Base-by-base conservation (phyloP, 2,888 invertebrate genomes). In the Machimus rusticus region DNA sequence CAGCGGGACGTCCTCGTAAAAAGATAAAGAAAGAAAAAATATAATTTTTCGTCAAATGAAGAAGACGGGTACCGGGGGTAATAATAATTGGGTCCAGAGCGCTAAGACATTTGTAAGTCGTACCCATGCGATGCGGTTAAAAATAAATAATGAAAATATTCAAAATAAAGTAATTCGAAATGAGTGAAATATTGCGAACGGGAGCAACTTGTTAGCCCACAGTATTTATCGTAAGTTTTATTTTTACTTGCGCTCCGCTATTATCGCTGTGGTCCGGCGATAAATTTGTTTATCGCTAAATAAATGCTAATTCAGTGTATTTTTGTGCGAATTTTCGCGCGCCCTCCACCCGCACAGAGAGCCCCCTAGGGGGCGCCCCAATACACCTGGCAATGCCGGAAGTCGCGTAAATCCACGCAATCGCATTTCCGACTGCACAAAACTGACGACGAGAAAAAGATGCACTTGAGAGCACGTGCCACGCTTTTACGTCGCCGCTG, bases 71-170 rank as follows among this genome's bases (percentile, higher is more conserved):
- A 46, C 14, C 43, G 43, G 12, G 43, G 16, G 16, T 46, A 51
- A 51, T 78, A 43, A 78, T 78, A 78, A 55, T 81, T 81, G 51
- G 51, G 51, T 81, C 81, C 81, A 82, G n/a, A 28, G 1, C 28
- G 37, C 8, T 28, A 39, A 76, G 28, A 76, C 34, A 31, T 76
- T 39, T 14, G 74, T 46, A 46, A 46, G 43, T 46, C 43, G 43
- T 46, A 46, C 76, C 37, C 23, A 55, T 55, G 55, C 57, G 82
- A 66, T 57, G 55, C 23, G 19, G 85, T 74, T 85, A 85, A 85
- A 85, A 85, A 85, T 74, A 85, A 85, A 84, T 84, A 85, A 85
- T 85, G 43, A 85, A 51, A 85, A 74, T 85, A 46, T 85, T 85
- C 74, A 85, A 74, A 85, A 85, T 85, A 85, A 85, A 78, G 39